Conservation (phyloP, 2,888 invertebrate species). For the Phymatocera aterrima region DNA sequence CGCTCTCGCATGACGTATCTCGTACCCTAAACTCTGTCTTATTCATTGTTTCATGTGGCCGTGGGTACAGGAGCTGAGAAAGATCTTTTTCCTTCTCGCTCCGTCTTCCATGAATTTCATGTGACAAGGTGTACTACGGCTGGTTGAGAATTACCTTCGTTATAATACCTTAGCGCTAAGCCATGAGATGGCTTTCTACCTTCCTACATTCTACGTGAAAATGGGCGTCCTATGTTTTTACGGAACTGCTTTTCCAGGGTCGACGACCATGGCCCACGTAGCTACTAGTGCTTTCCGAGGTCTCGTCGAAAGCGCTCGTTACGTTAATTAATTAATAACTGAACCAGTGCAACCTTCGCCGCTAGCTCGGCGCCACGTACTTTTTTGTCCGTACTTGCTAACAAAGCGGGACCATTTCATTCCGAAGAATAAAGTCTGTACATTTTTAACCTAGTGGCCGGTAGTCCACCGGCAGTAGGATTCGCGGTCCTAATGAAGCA, state of each 20-base stretch:
- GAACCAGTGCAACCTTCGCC: slow-evolving; percentile 25
- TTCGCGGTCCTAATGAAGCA: slow-evolving; percentile 47
- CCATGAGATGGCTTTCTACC: slow-evolving; percentile 18
- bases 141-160: slow-evolving; percentile 33
- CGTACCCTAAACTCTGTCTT: slow-evolving; percentile 28
- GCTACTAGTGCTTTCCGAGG: background rate
- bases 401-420: slow-evolving; percentile 46
- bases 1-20: slow-evolving; percentile 47
- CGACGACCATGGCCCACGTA: slow-evolving; percentile 15
- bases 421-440: slow-evolving; percentile 45
- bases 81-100: background rate
- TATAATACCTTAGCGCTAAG: slow-evolving; percentile 5
- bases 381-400: background rate
- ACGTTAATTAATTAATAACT: slow-evolving; percentile 43
- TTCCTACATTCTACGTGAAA: slow-evolving; percentile 11
- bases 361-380: background rate
- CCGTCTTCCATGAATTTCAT: slow-evolving; percentile 4
- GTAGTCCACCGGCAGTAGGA: slow-evolving; percentile 12
- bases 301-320: slow-evolving; percentile 36
- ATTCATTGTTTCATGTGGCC: slow-evolving; percentile 18
- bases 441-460: slow-evolving; percentile 44
- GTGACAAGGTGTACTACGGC: slow-evolving; percentile 11
- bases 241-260: slow-evolving; percentile 12
- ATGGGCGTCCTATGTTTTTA: slow-evolving; percentile 23
- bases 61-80: background rate